A percentile compares a stretch with the other conserved stretches of the same genome.
Conservation (phyloP, 1,140 invertebrate genomes). For the Trinorchestia longiramus region DNA sequence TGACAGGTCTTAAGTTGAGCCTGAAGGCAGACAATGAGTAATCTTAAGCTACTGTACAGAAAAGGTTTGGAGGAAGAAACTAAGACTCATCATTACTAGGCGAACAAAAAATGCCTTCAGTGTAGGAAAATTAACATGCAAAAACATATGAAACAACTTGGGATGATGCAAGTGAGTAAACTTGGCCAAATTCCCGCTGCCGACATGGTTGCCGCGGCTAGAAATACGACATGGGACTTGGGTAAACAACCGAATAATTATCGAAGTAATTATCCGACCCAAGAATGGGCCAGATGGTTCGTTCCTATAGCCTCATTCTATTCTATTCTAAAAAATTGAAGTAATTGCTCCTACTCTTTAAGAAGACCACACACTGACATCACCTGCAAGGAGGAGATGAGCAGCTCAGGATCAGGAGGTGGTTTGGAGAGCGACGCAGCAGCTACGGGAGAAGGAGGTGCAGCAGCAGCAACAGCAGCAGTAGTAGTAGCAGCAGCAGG, state of each 20-base stretch:
- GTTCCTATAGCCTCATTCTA: too few species aligned
- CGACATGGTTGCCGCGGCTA: too few species aligned
- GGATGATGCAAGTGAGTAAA: neutral
- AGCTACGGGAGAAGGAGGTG: slow-evolving; percentile 65
- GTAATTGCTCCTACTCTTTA: neutral
- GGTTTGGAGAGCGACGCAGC: slow-evolving; percentile 79
- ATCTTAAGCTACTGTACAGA: neutral
- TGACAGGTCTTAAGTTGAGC: neutral
- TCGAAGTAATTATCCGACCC: too few species aligned
- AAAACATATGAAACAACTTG: neutral
- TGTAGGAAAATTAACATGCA: neutral
- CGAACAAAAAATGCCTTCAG: too few species aligned
- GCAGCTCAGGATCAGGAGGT: slow-evolving; percentile 89
- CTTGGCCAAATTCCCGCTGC: too few species aligned
- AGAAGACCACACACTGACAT: slow-evolving; percentile 63
- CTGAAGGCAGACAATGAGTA: neutral
- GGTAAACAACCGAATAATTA: too few species aligned
- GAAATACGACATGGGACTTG: too few species aligned
- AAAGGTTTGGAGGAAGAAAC: neutral
- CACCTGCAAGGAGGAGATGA: slow-evolving; percentile 82
- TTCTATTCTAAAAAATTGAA: neutral
- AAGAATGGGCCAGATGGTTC: too few species aligned
- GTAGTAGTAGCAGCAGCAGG: slow-evolving; percentile 63
- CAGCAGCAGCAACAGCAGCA: slow-evolving; percentile 3
- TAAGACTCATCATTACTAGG: too few species aligned